Conservation (phyloP, 2,113 vertebrate genomes). For the Eudyptes chrysolophus region DNA sequence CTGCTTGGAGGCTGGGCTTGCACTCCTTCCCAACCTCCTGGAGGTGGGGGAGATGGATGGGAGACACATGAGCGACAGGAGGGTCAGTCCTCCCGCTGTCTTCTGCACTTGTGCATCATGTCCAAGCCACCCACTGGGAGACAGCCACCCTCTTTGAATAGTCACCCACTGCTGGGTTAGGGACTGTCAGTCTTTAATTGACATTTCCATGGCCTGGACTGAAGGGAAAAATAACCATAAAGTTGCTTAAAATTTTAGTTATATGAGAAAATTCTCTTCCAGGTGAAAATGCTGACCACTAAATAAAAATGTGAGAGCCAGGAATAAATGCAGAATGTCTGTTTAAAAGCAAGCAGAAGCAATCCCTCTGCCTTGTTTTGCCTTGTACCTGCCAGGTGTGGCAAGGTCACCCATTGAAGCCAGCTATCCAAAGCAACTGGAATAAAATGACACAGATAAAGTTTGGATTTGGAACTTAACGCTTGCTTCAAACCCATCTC, state of each 20-base stretch:
- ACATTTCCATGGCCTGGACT: not conserved
- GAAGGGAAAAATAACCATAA: not conserved
- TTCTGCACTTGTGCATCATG: not conserved
- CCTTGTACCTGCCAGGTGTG: not conserved
- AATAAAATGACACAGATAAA: not conserved
- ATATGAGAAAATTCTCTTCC: not conserved
- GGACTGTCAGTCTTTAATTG: not conserved
- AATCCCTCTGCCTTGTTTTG: not conserved
- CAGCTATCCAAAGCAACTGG: not conserved
- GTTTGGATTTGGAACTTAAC: not conserved
- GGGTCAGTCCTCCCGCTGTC: not conserved
- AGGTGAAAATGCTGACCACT: not conserved
- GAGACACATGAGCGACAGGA: accelerated
- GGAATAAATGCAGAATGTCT: not conserved
- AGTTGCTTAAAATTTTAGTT: not conserved
- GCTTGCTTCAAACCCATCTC: not conserved
- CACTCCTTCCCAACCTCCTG: not conserved
- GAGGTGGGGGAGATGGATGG: not conserved
- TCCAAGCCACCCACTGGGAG: not conserved
- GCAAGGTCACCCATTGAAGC: not conserved
- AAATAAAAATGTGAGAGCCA: not conserved
- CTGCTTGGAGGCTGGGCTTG: not conserved
- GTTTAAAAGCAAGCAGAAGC: not conserved
- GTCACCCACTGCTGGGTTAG: not conserved
- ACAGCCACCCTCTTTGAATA: not conserved